Evolutionary conservation across 2,113 vertebrate genomes (phyloP).

Genomic region (Synodontis membranacea): DNA sequence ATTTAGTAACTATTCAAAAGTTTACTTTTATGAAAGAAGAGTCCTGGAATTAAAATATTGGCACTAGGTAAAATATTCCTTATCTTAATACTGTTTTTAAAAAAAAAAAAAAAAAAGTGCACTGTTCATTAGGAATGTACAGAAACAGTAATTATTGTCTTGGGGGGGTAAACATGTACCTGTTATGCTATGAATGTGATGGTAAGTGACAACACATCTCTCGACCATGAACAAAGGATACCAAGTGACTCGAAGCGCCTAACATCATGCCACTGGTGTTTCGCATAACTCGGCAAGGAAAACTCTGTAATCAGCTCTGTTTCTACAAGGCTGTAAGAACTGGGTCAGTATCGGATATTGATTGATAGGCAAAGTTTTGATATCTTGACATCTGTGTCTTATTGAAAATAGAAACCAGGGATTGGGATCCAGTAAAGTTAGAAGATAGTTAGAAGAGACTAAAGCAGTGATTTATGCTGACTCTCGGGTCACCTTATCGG

Average conservation of each 20-base stretch:
- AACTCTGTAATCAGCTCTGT: neutral
- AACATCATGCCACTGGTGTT: neutral
- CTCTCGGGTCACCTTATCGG: neutral
- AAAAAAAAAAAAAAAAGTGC: neutral
- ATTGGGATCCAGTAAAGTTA: neutral
- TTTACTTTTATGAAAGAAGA: neutral
- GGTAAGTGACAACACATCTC: neutral
- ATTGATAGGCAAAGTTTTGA: neutral
- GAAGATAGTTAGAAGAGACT: neutral
- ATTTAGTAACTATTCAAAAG: neutral
- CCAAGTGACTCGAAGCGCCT: neutral
- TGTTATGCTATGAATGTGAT: neutral
- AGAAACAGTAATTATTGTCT: neutral
- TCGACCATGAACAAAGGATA: neutral
- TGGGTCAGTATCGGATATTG: neutral
- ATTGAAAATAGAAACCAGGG: neutral
- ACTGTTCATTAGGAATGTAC: neutral
- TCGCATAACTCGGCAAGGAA: neutral
- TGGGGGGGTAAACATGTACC: neutral
- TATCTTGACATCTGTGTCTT: neutral
- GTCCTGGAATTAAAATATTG: neutral
- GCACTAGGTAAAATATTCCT: neutral
- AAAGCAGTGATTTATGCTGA: neutral
- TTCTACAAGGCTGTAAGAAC: neutral
- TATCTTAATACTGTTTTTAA: neutral